Conservation (phyloP, 64 coral and sea anemone species). For the Pocillopora verrucosa region DNA sequence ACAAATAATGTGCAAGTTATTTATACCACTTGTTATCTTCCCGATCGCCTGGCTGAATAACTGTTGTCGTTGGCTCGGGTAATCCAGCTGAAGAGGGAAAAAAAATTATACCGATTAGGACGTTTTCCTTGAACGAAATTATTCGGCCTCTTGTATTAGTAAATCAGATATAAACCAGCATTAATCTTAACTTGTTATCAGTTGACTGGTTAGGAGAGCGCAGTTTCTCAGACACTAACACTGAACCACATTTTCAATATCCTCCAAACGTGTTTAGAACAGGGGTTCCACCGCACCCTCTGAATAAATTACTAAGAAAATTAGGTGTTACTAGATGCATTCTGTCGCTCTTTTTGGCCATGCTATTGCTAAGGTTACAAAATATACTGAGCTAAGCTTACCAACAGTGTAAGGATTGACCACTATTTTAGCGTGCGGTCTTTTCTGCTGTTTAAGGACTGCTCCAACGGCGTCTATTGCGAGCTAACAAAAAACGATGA, state of each 20-base stretch:
- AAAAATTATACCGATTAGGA: neutral
- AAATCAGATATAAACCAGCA: too few species aligned
- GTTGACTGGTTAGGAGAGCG: too few species aligned
- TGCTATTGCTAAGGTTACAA: neutral
- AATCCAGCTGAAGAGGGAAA: constrained; percentile 38
- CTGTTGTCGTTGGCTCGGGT: constrained; percentile 32
- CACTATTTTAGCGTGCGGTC: constrained; percentile 61
- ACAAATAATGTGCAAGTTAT: neutral
- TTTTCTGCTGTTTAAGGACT: constrained; percentile 87
- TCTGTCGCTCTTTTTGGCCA: too few species aligned
- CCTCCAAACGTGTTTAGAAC: too few species aligned
- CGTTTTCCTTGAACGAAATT: too few species aligned
- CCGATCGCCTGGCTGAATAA: constrained; percentile 66
- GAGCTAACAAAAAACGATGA: constrained; percentile 44
- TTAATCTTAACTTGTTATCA: too few species aligned
- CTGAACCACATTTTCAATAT: too few species aligned
- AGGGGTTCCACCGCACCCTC: too few species aligned
- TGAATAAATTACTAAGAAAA: too few species aligned
- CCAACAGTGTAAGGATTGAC: constrained; percentile 83
- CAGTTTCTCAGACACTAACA: too few species aligned
- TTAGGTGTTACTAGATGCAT: too few species aligned
- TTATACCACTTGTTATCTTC: constrained; percentile 72
- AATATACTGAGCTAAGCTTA: neutral
- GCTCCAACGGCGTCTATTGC: constrained; percentile 86
- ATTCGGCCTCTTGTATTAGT: too few species aligned